phyloP scores from a whole-genome alignment of 2,113 vertebrate genomes.

The Parotia lawesii region DNA sequence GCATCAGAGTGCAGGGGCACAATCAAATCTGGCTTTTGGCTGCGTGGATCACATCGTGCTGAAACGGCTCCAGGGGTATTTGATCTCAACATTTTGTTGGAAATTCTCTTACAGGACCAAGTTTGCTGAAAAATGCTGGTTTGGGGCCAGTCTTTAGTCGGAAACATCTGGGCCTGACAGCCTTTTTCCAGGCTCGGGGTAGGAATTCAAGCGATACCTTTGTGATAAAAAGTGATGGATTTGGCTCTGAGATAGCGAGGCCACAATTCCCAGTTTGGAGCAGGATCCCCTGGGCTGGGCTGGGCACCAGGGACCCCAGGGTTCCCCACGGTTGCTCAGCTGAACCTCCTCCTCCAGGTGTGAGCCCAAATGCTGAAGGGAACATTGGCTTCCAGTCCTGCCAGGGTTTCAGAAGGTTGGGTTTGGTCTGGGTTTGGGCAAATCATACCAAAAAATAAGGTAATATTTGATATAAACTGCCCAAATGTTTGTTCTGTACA shows the following conservation, averaged over 20 bases:
- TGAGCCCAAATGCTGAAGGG: background rate
- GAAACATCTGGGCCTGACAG: slow-evolving; percentile 13
- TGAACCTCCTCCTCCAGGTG: background rate
- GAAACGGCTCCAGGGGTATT: background rate
- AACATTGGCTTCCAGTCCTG: background rate
- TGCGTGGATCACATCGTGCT: background rate
- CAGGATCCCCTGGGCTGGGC: background rate
- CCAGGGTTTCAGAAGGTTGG: background rate
- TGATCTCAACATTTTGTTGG: background rate
- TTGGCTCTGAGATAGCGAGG: background rate
- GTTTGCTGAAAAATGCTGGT: slow-evolving; percentile 9
- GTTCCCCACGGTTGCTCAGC: rapidly evolving
- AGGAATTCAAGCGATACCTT: background rate
- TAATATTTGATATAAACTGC: background rate
- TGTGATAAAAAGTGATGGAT: background rate
- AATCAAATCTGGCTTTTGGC: background rate
- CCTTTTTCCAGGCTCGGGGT: background rate
- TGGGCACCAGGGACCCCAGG: background rate
- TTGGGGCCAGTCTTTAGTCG: background rate
- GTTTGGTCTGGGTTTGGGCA: background rate
- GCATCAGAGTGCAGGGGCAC: background rate
- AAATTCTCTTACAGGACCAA: background rate
- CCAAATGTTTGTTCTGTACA: background rate
- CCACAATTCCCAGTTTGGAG: background rate
- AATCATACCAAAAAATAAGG: rapidly evolving